Evolutionary conservation across 2,113 vertebrate species (phyloP).

Genomic region (Xiphias gladius): DNA sequence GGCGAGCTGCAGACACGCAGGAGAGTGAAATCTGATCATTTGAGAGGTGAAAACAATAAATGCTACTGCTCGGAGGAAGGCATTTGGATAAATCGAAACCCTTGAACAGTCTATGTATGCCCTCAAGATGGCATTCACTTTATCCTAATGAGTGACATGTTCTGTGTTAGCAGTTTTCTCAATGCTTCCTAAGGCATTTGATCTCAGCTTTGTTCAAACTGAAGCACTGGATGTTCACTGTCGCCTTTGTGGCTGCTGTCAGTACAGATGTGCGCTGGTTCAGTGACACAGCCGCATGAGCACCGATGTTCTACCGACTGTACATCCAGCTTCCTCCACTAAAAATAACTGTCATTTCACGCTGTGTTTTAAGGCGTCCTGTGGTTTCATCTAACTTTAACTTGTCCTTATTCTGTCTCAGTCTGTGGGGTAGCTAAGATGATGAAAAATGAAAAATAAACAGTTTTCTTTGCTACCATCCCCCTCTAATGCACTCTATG

Average conservation of each 20-base stretch:
- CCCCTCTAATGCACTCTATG: neutral
- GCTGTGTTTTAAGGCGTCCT: conserved; percentile 42
- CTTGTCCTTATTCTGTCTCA: conserved; percentile 64
- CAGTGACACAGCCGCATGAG: conserved; percentile 45
- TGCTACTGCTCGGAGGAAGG: neutral
- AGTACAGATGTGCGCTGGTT: conserved; percentile 31
- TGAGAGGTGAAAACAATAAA: neutral
- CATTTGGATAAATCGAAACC: neutral
- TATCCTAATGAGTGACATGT: neutral
- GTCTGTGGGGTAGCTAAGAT: conserved; percentile 15
- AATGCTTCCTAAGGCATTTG: neutral
- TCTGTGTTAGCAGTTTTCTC: conserved; percentile 1
- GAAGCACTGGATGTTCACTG: conserved; percentile 15
- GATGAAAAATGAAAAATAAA: conserved; percentile 33
- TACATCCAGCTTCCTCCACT: conserved; percentile 18
- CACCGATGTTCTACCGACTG: conserved; percentile 34
- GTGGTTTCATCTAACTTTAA: conserved; percentile 43
- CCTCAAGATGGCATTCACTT: neutral
- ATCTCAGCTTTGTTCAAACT: conserved; percentile 5
- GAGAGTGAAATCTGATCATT: neutral
- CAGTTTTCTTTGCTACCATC: conserved; percentile 7
- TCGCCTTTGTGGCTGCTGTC: conserved; percentile 48
- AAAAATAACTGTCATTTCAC: conserved; percentile 39
- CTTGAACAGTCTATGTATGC: neutral
- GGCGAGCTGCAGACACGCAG: conserved; percentile 59